phyloP scores from a whole-genome alignment of 2,113 vertebrate species.

The Salvelinus fontinalis region DNA sequence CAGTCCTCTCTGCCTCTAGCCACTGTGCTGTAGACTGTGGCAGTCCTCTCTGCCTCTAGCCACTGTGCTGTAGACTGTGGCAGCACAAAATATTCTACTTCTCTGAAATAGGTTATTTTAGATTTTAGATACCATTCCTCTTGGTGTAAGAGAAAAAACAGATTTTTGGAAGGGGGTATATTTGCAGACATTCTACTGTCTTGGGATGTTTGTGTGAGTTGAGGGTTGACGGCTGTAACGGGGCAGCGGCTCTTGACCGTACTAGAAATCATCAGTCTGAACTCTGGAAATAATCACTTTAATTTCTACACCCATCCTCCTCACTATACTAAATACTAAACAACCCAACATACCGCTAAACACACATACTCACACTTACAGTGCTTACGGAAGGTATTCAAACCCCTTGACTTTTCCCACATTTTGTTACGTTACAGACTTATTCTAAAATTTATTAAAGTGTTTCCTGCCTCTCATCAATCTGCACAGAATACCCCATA shows the following conservation, averaged over 20 bases:
- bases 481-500: too few species aligned
- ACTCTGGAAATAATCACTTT: neutral
- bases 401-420: too few species aligned
- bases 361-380: neutral
- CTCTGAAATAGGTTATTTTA: constrained; percentile 52
- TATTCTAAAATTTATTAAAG: too few species aligned
- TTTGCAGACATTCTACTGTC: neutral
- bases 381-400: too few species aligned
- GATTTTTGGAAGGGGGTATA: neutral
- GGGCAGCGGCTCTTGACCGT: neutral
- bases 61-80: constrained; percentile 3
- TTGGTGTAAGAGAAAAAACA: neutral
- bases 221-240: neutral
- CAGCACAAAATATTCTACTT: constrained; percentile 54
- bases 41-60: constrained; percentile 41
- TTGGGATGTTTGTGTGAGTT: neutral
- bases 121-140: neutral
- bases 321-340: neutral
- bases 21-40: too few species aligned
- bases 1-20: too few species aligned
- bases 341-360: neutral
- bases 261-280: neutral
- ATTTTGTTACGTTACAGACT: too few species aligned
- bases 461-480: too few species aligned
- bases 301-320: neutral